Evolutionary conservation across 1,140 invertebrate species (phyloP).

Genomic region (Hypothenemus hampei): DNA sequence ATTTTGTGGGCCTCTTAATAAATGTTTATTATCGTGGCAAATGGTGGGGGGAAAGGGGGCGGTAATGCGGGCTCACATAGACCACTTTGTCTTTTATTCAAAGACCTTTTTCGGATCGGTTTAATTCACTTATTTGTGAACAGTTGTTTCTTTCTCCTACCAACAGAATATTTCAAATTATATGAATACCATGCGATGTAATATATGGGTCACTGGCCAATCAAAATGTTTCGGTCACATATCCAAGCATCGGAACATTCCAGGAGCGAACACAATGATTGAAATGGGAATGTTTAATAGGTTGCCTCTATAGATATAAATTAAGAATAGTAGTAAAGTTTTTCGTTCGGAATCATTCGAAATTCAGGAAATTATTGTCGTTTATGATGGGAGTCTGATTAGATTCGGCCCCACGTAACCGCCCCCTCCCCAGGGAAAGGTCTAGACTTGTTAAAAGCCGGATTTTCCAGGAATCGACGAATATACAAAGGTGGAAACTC

Average conservation of each 20-base stretch:
- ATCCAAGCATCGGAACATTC: not conserved
- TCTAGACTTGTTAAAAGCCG: slow-evolving; percentile 4
- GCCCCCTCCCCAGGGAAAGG: not conserved
- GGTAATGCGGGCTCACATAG: not conserved
- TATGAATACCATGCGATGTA: not conserved
- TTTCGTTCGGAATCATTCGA: not conserved
- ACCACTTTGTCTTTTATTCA: no score
- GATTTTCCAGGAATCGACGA: slow-evolving; percentile 2
- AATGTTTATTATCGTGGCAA: not conserved
- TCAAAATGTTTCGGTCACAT: not conserved
- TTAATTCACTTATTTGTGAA: no score
- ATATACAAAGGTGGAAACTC: slow-evolving; percentile 2
- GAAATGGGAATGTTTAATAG: not conserved
- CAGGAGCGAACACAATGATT: not conserved
- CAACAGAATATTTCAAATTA: no score
- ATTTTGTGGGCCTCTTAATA: not conserved
- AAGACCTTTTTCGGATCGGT: no score
- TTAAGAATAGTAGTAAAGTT: no score
- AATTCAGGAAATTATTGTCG: not conserved
- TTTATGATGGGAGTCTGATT: slow-evolving; percentile 2
- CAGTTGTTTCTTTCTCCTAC: no score
- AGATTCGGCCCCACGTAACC: no score
- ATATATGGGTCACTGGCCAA: not conserved
- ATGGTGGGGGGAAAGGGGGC: not conserved
- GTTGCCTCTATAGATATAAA: no score